These are phyloP conservation scores for Macquaria ambigua DNA, from an alignment of 2,113 vertebrate genomes.

Conservation along the genomic window DNA sequence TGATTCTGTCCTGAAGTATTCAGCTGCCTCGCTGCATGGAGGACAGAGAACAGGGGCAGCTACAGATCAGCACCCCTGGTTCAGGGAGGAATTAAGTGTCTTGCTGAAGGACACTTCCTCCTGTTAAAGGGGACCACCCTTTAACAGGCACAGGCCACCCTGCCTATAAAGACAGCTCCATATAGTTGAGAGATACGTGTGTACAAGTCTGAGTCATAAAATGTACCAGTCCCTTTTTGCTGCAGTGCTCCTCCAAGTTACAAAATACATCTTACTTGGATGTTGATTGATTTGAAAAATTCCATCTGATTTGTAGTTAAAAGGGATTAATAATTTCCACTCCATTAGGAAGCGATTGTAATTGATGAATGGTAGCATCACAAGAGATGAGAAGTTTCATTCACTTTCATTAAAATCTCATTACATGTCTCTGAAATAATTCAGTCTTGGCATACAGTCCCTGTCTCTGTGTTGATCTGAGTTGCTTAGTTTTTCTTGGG, in stretches of 20 bases:
- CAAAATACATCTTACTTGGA: constrained; percentile 54
- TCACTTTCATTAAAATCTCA: constrained; percentile 81
- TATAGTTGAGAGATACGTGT: neutral
- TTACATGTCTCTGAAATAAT: constrained; percentile 66
- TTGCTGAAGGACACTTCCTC: constrained; percentile 31
- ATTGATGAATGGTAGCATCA: constrained; percentile 75
- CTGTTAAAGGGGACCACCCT: neutral
- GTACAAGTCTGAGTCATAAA: neutral
- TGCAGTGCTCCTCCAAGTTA: neutral
- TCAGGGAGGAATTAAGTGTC: constrained; percentile 19
- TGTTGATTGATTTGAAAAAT: constrained; percentile 60
- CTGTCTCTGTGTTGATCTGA: constrained; percentile 41
- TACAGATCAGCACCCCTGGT: neutral
- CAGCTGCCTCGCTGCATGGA: neutral
- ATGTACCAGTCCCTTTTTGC: neutral
- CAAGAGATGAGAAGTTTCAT: constrained; percentile 71
- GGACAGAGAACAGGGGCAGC: neutral
- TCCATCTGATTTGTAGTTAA: constrained; percentile 66
- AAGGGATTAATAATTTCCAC: constrained; percentile 74
- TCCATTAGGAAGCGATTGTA: constrained; percentile 66
- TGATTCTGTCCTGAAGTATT: neutral
- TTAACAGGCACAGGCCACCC: too few relatives aligned
- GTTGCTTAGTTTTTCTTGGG: constrained; percentile 9
- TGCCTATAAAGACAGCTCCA: neutral
- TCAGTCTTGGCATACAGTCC: constrained; percentile 34